Evolutionary conservation across 2,797 vertebrate genomes (phyloP), one percentile per base, ranked within the genome.

Genomic region (Chaenodraco wilsoni): DNA sequence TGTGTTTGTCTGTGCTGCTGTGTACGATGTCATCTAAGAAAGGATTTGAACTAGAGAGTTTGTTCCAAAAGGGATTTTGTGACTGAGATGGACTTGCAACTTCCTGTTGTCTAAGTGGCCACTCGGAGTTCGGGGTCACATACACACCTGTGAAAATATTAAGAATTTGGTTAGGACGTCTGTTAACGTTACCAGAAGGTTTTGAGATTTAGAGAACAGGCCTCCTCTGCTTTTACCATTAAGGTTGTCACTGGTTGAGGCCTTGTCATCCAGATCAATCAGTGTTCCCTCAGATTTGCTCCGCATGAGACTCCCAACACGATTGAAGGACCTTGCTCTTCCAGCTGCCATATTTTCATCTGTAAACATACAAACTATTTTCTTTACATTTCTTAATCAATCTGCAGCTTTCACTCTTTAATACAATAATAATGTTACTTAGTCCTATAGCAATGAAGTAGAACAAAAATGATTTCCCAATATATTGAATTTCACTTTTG

Each of bases 31-130:
- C 97, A 72, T 96, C 95, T 79, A 99, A 82, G 52, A 99, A 99
- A 58, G 98, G 98, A 80, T 99, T 99, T 27, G 97, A 99, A 74
- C 83, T 93, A 49, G 95, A 96, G 2, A 98, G 89, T 79, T 96
- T 95, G 66, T 94, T 96, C 97, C 97, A 98, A 88, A 99, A 99
- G 8, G 97, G 98, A 87, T 99, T 99, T 59, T 88, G 93, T 54
- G 84, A 91, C 79, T 90, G 93, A 80, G 90, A 83, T 63, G 79
- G 46, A 51, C 73, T 59, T 77, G 89, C 81, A 14, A 64, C 63
- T 60, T 88, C 83, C 74, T 90, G 86, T 54, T 92, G 88, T 70
- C 88, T 69, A 65, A 82, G 65, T 8, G 81, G 74, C 91, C 92
- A 93, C 21, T 93, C 72, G 0, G 81, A 88, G 58, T 82, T 88